Conservation (phyloP, 2,888 invertebrate genomes). For the Drosophila histrio region DNA sequence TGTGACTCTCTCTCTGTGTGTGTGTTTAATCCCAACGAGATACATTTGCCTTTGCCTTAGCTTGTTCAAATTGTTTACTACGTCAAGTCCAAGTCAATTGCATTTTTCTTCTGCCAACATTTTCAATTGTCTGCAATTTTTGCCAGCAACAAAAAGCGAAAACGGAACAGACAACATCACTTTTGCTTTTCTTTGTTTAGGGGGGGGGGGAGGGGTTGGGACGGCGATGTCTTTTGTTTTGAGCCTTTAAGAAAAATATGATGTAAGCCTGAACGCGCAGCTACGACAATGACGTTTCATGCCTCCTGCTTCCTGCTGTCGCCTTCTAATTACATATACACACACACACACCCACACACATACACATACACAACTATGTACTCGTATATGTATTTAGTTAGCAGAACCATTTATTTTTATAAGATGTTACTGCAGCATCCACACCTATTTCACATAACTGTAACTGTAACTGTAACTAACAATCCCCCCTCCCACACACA, state of each 20-base stretch:
- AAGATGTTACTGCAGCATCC: conserved; percentile 67
- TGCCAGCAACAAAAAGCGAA: conserved; percentile 6
- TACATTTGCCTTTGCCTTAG: conserved; percentile 6
- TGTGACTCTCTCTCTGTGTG: not conserved
- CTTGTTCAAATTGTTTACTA: conserved; percentile 47
- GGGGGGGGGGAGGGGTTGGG: not conserved
- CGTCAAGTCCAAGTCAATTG: conserved; percentile 57
- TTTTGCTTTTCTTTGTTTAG: conserved; percentile 34
- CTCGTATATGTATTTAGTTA: conserved; percentile 51
- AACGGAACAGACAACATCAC: conserved; percentile 30
- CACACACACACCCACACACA: not conserved
- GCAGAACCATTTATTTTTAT: conserved; percentile 70
- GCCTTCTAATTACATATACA: not conserved
- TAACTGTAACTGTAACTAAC: conserved; percentile 66
- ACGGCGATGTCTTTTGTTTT: conserved; percentile 56
- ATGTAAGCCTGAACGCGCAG: conserved; percentile 66
- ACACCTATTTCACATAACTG: conserved; percentile 20
- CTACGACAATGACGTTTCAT: conserved; percentile 16
- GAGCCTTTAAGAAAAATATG: conserved; percentile 68
- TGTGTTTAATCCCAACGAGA: conserved; percentile 2
- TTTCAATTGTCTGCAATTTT: conserved; percentile 53
- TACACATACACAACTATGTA: too few relatives aligned
- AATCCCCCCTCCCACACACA: conserved; percentile 13
- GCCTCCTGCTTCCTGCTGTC: not conserved
- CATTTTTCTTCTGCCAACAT: conserved; percentile 39